Evolutionary conservation across 2,113 vertebrate genomes (phyloP).

Genomic region (Xerus inauris): DNA sequence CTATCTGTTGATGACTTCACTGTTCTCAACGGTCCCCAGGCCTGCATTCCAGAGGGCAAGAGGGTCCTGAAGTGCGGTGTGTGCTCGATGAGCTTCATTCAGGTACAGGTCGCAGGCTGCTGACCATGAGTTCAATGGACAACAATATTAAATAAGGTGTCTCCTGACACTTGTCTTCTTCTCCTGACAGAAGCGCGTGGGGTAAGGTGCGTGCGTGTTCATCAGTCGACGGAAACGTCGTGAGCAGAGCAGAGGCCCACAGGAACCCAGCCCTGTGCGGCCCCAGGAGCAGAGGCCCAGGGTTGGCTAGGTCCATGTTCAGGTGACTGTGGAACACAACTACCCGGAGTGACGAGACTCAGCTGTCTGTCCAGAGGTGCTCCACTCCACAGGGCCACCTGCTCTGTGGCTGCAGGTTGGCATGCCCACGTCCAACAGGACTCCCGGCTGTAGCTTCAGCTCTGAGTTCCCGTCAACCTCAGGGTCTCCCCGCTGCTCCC

Average conservation of each 20-base stretch:
- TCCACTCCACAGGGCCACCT: background rate
- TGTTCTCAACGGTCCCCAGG: background rate
- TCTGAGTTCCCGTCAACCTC: background rate
- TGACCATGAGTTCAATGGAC: background rate
- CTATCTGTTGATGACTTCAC: background rate
- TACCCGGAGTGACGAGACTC: background rate
- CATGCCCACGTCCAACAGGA: background rate
- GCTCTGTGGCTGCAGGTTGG: background rate
- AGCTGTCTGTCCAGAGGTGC: background rate
- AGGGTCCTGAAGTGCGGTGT: background rate
- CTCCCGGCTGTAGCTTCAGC: background rate
- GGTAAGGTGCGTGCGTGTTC: too few species aligned
- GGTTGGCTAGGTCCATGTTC: accelerated
- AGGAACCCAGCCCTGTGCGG: background rate
- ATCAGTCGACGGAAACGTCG: accelerated
- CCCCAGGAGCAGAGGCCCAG: background rate
- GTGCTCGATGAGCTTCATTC: background rate
- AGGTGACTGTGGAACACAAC: background rate
- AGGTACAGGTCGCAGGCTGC: background rate
- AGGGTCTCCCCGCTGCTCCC: background rate
- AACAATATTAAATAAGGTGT: background rate
- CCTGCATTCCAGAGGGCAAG: background rate
- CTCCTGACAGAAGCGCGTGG: background rate
- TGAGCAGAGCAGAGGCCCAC: background rate
- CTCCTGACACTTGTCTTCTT: background rate